Conservation (phyloP, 2,113 vertebrate genomes). For the Psilopsiagon aymara region DNA sequence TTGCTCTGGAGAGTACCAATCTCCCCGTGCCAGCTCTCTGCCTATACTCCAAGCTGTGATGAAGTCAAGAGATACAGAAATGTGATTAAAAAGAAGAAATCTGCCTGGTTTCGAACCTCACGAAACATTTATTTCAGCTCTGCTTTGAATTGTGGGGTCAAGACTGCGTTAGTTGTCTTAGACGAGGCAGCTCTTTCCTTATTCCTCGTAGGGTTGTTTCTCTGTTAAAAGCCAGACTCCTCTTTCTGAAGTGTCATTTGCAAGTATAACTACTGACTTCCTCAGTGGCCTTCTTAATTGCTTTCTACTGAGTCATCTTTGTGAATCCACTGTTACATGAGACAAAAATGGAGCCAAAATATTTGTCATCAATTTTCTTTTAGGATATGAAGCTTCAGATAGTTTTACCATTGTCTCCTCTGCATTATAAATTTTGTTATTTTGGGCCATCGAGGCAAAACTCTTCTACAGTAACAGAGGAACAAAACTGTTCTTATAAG, state of each 20-base stretch:
- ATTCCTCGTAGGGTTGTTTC: not conserved
- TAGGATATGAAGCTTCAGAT: not conserved
- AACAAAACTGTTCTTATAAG: constrained; percentile 9
- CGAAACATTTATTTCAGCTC: not conserved
- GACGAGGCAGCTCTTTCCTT: not conserved
- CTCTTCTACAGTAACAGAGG: not conserved
- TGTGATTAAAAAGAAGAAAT: not conserved
- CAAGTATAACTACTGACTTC: not conserved
- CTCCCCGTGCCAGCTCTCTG: not conserved
- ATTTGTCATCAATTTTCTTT: constrained; percentile 47
- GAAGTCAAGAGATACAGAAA: not conserved
- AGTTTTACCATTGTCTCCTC: constrained; percentile 42
- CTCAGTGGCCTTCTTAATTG: constrained; percentile 12
- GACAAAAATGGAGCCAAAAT: constrained; percentile 24
- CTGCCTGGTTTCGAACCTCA: not conserved
- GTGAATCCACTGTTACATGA: constrained; percentile 16
- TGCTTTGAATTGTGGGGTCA: not conserved
- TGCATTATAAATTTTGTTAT: not conserved
- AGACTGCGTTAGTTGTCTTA: not conserved
- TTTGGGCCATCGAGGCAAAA: not conserved
- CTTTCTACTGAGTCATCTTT: constrained; percentile 15
- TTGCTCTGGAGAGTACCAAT: not conserved
- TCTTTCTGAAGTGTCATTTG: not conserved
- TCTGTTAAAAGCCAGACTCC: not conserved
- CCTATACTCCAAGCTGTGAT: not conserved